These are phyloP conservation scores for Amphimallon solstitiale DNA, from an alignment of 2,888 invertebrate species.

Conservation along the genomic window DNA sequence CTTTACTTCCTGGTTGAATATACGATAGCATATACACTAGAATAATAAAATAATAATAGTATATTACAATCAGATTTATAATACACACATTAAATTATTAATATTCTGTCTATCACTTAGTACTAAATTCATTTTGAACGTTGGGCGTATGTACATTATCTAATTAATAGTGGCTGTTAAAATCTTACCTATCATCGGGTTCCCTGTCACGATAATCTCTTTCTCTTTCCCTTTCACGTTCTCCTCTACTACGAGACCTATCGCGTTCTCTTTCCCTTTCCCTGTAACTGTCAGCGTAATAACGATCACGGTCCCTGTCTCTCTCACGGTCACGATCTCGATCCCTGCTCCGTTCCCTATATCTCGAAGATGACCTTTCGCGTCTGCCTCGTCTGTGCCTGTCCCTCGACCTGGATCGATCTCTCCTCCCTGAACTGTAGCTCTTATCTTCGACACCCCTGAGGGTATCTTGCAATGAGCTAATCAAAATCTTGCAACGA, in stretches of 20 bases:
- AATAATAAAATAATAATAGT: too few relatives aligned
- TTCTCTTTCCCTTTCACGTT: constrained; percentile 70
- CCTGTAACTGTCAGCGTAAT: constrained; percentile 64
- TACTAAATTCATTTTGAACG: neutral
- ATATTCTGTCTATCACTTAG: too few relatives aligned
- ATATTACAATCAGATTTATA: too few relatives aligned
- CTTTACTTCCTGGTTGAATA: too few relatives aligned
- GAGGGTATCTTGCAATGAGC: constrained; percentile 95
- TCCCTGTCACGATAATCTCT: constrained; percentile 79
- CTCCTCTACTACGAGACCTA: constrained; percentile 84
- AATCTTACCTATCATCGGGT: constrained; percentile 77
- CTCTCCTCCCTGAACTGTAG: constrained; percentile 80
- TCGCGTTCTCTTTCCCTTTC: constrained; percentile 73
- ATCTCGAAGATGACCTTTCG: constrained; percentile 62
- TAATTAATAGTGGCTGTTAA: constrained; percentile 1
- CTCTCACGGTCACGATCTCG: constrained; percentile 69
- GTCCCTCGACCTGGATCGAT: constrained; percentile 64
- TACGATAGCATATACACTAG: too few relatives aligned
- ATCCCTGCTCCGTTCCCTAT: constrained; percentile 69
- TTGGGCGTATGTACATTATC: neutral
- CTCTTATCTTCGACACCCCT: constrained; percentile 98
- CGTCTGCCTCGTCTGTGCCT: constrained; percentile 60
- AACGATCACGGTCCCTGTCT: constrained; percentile 66
- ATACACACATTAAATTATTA: too few relatives aligned
- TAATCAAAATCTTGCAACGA: constrained; percentile 96